Conservation (phyloP, 92 coral and sea anemone species). For the Desmophyllum pertusum region DNA sequence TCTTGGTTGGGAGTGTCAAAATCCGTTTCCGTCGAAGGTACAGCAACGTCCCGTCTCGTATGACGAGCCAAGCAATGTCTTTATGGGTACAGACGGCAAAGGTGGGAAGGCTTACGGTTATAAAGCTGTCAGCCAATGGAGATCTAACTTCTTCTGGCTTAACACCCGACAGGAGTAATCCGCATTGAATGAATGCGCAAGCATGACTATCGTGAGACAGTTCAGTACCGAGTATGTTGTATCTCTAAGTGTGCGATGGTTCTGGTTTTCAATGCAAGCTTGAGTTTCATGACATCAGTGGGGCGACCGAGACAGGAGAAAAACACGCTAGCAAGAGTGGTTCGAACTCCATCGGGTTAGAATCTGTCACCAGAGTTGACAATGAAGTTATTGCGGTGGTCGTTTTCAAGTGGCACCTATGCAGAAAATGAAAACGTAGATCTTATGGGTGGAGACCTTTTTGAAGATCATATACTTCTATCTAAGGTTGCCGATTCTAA, state of each 20-base stretch:
- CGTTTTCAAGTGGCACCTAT: slow-evolving; percentile 92
- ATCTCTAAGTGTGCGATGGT: slow-evolving; percentile 88
- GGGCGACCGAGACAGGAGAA: slow-evolving; percentile 67
- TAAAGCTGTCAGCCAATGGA: slow-evolving; percentile 75
- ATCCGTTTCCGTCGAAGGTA: slow-evolving; percentile 57
- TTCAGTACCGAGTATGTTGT: slow-evolving; percentile 79
- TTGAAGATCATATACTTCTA: slow-evolving; percentile 95
- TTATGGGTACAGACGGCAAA: slow-evolving; percentile 88
- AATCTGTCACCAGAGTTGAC: slow-evolving; percentile 74
- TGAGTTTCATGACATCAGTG: slow-evolving; percentile 80
- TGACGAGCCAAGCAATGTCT: slow-evolving; percentile 66
- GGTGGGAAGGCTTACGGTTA: slow-evolving; percentile 81
- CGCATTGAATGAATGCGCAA: slow-evolving; percentile 74
- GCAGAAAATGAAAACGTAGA: slow-evolving; percentile 87
- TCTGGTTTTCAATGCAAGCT: slow-evolving; percentile 92
- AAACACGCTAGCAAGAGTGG: slow-evolving; percentile 83
- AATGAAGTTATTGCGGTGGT: slow-evolving; percentile 60
- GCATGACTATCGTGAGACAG: slow-evolving; percentile 90
- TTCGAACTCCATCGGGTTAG: slow-evolving; percentile 97
- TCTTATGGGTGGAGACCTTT: slow-evolving; percentile 87
- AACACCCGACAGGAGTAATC: slow-evolving; percentile 67
- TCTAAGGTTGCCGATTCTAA: slow-evolving; percentile 81
- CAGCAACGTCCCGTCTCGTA: slow-evolving; percentile 87
- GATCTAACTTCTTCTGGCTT: slow-evolving; percentile 57
- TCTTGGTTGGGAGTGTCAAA: slow-evolving; percentile 66